Evolutionary conservation across 2,888 invertebrate genomes (phyloP).

Genomic region (Archips crataeganus): DNA sequence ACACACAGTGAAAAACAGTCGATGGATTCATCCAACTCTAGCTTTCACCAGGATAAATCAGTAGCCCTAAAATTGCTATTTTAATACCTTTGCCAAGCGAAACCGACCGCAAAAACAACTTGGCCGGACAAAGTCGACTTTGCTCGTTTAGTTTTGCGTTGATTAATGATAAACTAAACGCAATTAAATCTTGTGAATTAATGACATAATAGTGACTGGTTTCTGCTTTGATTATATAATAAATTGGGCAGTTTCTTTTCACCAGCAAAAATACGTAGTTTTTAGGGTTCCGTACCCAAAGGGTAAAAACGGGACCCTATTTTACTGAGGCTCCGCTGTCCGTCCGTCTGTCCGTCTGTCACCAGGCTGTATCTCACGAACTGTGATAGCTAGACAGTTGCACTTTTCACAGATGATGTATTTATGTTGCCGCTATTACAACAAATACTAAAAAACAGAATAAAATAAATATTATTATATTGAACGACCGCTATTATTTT

Average conservation of each 20-base stretch:
- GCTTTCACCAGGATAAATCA: not conserved
- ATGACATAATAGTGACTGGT: slow-evolving; percentile 20
- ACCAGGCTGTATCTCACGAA: no score
- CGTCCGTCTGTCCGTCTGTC: no score
- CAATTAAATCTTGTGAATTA: slow-evolving; percentile 24
- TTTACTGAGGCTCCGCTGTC: no score
- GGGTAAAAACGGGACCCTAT: no score
- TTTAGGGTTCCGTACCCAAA: not conserved
- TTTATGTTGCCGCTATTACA: no score
- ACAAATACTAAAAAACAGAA: no score
- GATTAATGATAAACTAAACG: slow-evolving; percentile 31
- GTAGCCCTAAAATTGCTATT: not conserved
- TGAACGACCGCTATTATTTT: no score
- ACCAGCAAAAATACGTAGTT: not conserved
- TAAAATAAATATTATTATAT: no score
- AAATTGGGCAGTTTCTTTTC: slow-evolving; percentile 11
- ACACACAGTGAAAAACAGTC: not conserved
- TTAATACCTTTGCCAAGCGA: not conserved
- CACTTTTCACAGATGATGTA: no score
- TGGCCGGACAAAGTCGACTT: not conserved
- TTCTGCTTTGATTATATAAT: slow-evolving; percentile 22
- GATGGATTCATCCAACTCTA: not conserved
- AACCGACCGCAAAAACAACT: not conserved
- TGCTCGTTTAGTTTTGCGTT: slow-evolving; percentile 8
- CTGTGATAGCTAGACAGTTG: no score